Evolutionary conservation across 2,113 vertebrate species (phyloP), one percentile per base, ranked within the genome.

Genomic region (Halichoerus grypus): DNA sequence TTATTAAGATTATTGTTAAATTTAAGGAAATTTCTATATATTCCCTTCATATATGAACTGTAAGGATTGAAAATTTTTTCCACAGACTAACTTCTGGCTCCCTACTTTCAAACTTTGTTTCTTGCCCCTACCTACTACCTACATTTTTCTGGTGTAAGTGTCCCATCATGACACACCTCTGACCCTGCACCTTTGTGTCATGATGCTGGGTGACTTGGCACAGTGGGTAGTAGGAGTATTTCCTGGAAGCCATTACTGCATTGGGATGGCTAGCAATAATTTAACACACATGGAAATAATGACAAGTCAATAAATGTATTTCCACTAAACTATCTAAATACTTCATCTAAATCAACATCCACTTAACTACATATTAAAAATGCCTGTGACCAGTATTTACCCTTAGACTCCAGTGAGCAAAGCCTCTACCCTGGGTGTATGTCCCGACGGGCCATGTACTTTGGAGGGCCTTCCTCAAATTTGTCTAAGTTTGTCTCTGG

Each of bases 1-100:
- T 80, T 74, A 49, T 87, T 92, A 91, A 61, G 26, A 59, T 87
- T 51, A 11, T 72, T 81, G 24, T 96, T 63, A 95, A 90, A 80
- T 67, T 76, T 57, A 12, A 21, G 13, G 59, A 18, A 82, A 53
- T 11, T 74, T 84, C 33, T 46, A 33, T 77, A 18, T 67, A 36
- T 42, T 72, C 16, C 12, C 82, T 97, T 97, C 46, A 65, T 18
- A 46, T 5, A 6, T 49, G 39, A 90, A 16, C 24, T 88, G 15
- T 80, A 71, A 92, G 36, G 21, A 96, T 42, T 80, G 13, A 84
- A 93, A 67, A 79, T 5, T 6, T 74, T 72, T 91, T 61, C 24
- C 6, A 72, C 2, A 36, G 51, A 49, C 1, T 65, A 19, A 19
- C 15, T 95, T 80, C 22, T 91, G 69, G n/a, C 22, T 79, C 7